Base-by-base conservation (phyloP, 2,888 invertebrate species). In the Allophyes oxyacanthae region DNA sequence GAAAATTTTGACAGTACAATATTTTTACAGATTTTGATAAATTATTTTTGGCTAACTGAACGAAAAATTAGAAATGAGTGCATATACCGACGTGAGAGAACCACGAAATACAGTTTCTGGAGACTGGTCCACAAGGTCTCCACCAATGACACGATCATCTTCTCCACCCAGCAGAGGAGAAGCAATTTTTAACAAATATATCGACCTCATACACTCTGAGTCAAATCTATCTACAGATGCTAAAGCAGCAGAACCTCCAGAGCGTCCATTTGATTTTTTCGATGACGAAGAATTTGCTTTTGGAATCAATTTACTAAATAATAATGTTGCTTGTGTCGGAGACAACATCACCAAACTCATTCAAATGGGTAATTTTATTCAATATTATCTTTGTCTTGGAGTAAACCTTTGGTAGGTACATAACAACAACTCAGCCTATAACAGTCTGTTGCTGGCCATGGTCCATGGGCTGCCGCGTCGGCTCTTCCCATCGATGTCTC, bases 271-370 rank as follows among this genome's bases (percentile, higher is more conserved):
- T 77, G 91, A 92, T 75, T 92, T 90, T 64, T 90, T 84, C 65
- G 92, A 94, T 44, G 91, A 92, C 50, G 92, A 92, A 77, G 92
- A 93, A 67, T 91, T 85, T 75, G 91, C 90, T 20, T 93, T 92
- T 81, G 91, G 91, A 6, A 89, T 91, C 6, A 92, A 92, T 81
- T 79, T 94, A 38, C 59, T 92, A 5, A 91, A 91, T 53, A 91
- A 92, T 44, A 94, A 93, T 75, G 88, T 94, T n/a, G 91, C 91
- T 0, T 92, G 92, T 75, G 92, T 91, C 26, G 91, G 91, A 2
- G 86, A 89, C 54, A 92, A 93, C 59, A 89, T 90, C 9, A 89
- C 91, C 9, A 91, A 87, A 73, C 84, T 91, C 9, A 87, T 92
- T 62, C 92, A 92, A 83, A 89, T 92, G 91, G 89, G 93, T 91